Evolutionary conservation across 2,113 vertebrate species (phyloP), one percentile per base, ranked within the genome.

Genomic region (Thryonomys swinderianus): DNA sequence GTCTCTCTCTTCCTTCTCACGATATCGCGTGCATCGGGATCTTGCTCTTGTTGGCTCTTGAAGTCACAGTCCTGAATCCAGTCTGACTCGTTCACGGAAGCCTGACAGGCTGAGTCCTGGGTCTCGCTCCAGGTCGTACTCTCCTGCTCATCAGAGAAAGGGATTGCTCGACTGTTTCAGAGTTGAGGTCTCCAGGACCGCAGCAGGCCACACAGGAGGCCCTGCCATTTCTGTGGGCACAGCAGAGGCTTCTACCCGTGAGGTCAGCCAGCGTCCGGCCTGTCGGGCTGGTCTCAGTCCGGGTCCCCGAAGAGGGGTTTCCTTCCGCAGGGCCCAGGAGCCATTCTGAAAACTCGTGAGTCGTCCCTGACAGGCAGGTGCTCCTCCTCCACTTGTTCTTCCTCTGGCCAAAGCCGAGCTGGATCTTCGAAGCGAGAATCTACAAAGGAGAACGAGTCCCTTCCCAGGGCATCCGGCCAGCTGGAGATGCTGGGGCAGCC

Each of bases 91-190:
- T 12, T 99, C 99, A 0, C 98, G 99, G 78, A 99, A 99, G 27
- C 99, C n/a, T n/a, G n/a, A 99, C 85, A 99, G 99, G 0, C 99
- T 99, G 94, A 99, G 99, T 98, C 99, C 99, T 97, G 99, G 99
- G 94, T 99, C 99, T 97, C 99, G 99, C 95, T 99, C 99, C 94
- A 99, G 99, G 98, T 99, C 99, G 14, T 99, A 99, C 96, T 99
- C 99, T 97, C 99, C 99, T n/a, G 98, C 98, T 96, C 98, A 99
- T 99, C 97, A 98, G 99, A 97, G 99, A 99, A 80, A 98, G 99
- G 97, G 99, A 99, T 98, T 99, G 99, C 81, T 98, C 98, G 99
- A 67, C 99, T 99, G 3, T 99, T 99, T 97, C 99, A 99, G 97
- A 99, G 98, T 95, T 99, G 99, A 2, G 99, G 99, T 98, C 99